Evolutionary conservation across 2,888 invertebrate species (phyloP), one percentile per base, ranked within the genome.

Genomic region (Nymphalis polychloros): DNA sequence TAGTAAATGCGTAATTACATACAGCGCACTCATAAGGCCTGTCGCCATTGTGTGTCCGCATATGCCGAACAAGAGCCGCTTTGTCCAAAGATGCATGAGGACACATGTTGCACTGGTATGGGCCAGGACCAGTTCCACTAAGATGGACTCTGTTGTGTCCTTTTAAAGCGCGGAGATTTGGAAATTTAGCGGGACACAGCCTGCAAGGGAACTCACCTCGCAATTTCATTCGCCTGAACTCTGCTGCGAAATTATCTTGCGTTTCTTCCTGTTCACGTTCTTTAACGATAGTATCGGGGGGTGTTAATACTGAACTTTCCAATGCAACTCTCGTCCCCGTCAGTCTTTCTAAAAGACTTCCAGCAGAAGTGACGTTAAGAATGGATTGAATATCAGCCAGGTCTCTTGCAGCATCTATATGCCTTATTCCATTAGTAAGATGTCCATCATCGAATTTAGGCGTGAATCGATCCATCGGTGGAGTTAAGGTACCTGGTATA

Each of bases 1-100:
- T 98, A 35, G 98, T 98, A 86, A 99, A 99, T 3, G 98, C 98
- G 82, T 97, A 98, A 81, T 97, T 97, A 86, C 99, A 99, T n/a
- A 98, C 94, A 0, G 96, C 95, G 82, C 98, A 99, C 85, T 98
- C 97, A 83, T 97, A 98, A 0, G 98, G 98, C 16, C 98, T 94
- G 79, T 98, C 98, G 0, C 98, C 98, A 81, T 98, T 98, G 88
- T 98, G 98, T 0, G 97, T 97, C 55, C 98, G 94, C 94, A 98
- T 96, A 81, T 98, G 98, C 23, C 98, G 95, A 10, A 97, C 96
- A 62, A 99, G 89, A 3, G 98, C 97, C 23, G 97, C 97, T 86
- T 98, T 98, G 83, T 98, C 98, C 50, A 96, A 94, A 74, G 97
- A 96, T 1, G 96, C 95, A 86, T 97, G 98, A 1, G 96, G 95